phyloP scores from a whole-genome alignment of 2,888 invertebrate species.

The Temnothorax ravouxi region DNA sequence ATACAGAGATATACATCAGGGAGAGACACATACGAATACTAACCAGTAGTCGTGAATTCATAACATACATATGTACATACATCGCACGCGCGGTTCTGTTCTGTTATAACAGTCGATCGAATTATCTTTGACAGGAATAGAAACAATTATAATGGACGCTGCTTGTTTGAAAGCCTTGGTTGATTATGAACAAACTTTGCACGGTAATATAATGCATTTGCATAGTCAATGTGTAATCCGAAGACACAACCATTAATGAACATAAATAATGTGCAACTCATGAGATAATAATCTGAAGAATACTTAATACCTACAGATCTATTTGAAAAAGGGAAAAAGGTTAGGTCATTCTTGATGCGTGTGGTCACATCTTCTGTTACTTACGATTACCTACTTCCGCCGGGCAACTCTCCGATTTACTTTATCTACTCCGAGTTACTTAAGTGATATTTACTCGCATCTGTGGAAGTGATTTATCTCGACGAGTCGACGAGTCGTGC shows the following conservation, averaged over 20 bases:
- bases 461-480: not conserved
- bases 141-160: conserved; percentile 32
- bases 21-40: not conserved
- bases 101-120: conserved; percentile 6
- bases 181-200: conserved; percentile 28
- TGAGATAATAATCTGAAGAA: not conserved
- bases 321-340: not conserved
- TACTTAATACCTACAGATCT: not conserved
- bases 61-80: not conserved
- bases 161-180: conserved; percentile 35
- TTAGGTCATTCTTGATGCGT: not conserved
- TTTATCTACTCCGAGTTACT: not conserved
- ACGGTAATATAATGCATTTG: not conserved
- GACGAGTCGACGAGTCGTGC: not conserved
- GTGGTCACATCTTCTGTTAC: not conserved
- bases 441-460: conserved; percentile 2
- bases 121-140: conserved; percentile 36
- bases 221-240: not conserved
- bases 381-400: not conserved
- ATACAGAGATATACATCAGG: not conserved
- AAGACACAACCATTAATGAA: not conserved
- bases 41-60: conserved; percentile 4
- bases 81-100: not conserved
- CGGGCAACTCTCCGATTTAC: not conserved
- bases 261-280: not conserved